These are phyloP conservation scores for Hipposideros armiger DNA, from an alignment of 2,113 vertebrate species.

Conservation along the genomic window DNA sequence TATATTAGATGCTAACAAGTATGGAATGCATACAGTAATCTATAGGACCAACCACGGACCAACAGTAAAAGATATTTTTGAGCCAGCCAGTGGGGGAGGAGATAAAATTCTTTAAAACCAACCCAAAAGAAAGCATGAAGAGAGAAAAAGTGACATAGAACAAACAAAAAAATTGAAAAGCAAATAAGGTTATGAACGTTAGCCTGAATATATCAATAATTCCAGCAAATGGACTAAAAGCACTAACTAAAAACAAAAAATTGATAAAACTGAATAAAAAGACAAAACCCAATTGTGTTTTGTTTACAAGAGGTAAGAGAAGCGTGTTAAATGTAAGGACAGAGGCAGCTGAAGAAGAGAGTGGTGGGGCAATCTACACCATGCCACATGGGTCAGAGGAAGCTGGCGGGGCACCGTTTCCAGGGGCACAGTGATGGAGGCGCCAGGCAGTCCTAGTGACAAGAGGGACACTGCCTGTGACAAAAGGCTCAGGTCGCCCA, in stretches of 20 bases:
- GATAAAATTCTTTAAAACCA: neutral
- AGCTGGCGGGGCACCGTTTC: no score
- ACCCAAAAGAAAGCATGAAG: neutral
- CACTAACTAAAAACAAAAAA: neutral
- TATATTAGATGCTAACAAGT: neutral
- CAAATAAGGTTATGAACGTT: neutral
- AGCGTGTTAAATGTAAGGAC: accelerated
- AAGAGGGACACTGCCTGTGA: neutral
- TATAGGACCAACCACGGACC: no score
- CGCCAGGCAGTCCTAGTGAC: no score
- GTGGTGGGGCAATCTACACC: neutral
- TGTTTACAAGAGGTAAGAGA: neutral
- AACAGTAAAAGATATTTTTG: neutral
- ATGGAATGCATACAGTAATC: no score
- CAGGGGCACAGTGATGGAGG: no score
- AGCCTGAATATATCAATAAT: neutral
- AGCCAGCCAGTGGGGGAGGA: neutral
- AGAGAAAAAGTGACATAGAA: neutral
- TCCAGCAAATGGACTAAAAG: neutral
- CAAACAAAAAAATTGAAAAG: neutral
- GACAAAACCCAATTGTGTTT: neutral
- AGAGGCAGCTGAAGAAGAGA: neutral
- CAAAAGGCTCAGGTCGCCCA: no score
- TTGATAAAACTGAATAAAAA: neutral
- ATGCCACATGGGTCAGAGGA: no score